Percentiles rank a stretch among this genome's conserved stretches.
phyloP scores from a whole-genome alignment of 2,888 invertebrate species.

The Pristionchus japonicus region DNA sequence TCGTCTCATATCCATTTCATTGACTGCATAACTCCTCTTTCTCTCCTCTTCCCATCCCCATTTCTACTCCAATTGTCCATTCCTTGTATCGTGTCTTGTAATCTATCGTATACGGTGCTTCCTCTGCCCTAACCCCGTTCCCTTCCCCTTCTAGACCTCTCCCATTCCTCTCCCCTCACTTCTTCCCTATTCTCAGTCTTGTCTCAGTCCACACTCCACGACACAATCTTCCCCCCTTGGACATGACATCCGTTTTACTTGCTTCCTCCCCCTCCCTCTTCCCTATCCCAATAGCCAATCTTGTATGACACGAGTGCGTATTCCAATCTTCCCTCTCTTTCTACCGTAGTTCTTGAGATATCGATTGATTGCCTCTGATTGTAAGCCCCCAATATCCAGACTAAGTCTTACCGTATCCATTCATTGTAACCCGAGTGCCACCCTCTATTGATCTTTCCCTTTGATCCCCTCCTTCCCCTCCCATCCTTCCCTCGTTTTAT shows the following conservation, averaged over 20 bases:
- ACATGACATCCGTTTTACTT: conserved; percentile 19
- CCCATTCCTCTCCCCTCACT: background rate
- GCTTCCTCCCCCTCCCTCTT: background rate
- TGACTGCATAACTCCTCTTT: background rate
- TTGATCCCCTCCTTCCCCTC: background rate
- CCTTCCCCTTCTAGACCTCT: background rate
- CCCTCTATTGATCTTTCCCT: conserved; percentile 16
- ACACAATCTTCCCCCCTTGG: conserved; percentile 17
- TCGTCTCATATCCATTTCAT: background rate
- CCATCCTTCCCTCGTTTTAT: background rate
- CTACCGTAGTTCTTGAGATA: conserved; percentile 7
- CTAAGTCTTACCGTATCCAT: conserved; percentile 33
- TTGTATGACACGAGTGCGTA: conserved; percentile 26
- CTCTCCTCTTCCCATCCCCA: background rate
- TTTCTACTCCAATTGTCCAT: conserved; percentile 25
- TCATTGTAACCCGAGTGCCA: conserved; percentile 33
- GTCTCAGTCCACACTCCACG: conserved; percentile 36
- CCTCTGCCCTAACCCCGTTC: background rate
- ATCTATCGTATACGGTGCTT: conserved; percentile 31
- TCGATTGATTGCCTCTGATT: conserved; percentile 34
- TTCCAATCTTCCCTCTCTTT: conserved; percentile 10
- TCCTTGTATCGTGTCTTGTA: conserved; percentile 18
- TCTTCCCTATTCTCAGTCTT: conserved; percentile 17
- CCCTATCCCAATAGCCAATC: background rate
- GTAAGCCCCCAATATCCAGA: conserved; percentile 12